Percentiles rank a stretch among this genome's conserved stretches.
Conservation (phyloP, 2,113 vertebrate genomes). For the Hiodon alosoides region DNA sequence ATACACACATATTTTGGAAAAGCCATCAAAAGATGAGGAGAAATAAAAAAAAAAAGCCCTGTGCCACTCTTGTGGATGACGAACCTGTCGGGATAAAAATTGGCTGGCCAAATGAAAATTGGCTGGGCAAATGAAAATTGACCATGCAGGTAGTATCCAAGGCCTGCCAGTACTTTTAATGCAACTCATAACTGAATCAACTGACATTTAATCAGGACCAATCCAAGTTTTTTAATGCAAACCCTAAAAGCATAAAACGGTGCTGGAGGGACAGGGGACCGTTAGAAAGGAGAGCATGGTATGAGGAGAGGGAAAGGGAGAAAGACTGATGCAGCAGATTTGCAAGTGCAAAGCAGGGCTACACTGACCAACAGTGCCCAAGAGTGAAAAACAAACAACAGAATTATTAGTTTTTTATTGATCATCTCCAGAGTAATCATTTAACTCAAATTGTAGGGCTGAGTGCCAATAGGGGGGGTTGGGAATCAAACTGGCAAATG, state of each 20-base stretch:
- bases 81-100: too few species aligned
- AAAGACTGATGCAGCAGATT: background rate
- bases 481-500: background rate
- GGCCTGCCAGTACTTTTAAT: conserved; percentile 44
- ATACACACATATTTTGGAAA: background rate
- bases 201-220: conserved; percentile 49
- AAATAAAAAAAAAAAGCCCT: too few species aligned
- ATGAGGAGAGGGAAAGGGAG: conserved; percentile 20
- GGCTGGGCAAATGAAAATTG: too few species aligned
- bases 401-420: conserved; percentile 66
- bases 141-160: conserved; percentile 5
- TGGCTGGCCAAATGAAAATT: too few species aligned
- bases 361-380: conserved; percentile 34
- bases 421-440: conserved; percentile 56
- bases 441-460: conserved; percentile 56
- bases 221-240: conserved; percentile 45
- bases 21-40: background rate
- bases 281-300: conserved; percentile 31
- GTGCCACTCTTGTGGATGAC: background rate
- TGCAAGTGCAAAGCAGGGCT: background rate
- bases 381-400: conserved; percentile 40
- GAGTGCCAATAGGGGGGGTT: conserved; percentile 40
- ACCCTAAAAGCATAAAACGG: conserved; percentile 62
- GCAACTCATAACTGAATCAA: conserved; percentile 40
- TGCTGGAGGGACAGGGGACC: conserved; percentile 65